Base-by-base conservation (phyloP, 2,113 vertebrate species). In the Bufo gargarizans region DNA sequence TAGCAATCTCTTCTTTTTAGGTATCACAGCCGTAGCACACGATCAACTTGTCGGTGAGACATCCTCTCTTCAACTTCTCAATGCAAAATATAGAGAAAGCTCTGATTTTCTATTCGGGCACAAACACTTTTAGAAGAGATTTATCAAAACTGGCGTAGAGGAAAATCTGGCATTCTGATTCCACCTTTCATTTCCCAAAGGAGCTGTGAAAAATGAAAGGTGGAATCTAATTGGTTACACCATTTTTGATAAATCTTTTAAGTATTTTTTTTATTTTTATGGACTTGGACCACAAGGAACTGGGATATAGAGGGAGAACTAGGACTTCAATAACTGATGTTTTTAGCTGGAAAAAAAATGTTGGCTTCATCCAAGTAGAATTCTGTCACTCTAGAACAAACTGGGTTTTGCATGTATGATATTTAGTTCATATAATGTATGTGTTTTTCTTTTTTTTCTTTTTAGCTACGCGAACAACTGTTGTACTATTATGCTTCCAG, bases 11-110 rank as follows among this genome's bases (percentile, higher is more conserved):
- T 72, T 72, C 14, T 67, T 55, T 86, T 67, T 33, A 9, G 72
- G 47, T 78, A 89, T 78, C 49, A 13, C 79, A 82, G 79, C 86
- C 69, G 47, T 55, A 81, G 63, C 50, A 43, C 33, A 9, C 20
- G 9, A 55, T 33, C 33, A 14, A 72, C 6, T 3, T 55, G 49
- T 10, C 8, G 47, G 47, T 22, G 49, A 84, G 47, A 16, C 63
- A 1, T 83, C 22, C 19, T 22, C 3, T 59, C 16, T 76, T 22
- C 86, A 76, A 76, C 56, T 50, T 14, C 79, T 61, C 7, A 63
- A 88, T 88, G 79, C 86, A 88, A 88, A 82, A 88, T 82, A 55
- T 72, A 16, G 55, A 33, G 79, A 67, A 53, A 63, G 16, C 56
- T 58, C 43, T 47, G 56, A 12, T 76, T 59, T 59, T 58, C 22